Conservation (phyloP, 2,888 invertebrate genomes). For the Brenthis hecate region DNA sequence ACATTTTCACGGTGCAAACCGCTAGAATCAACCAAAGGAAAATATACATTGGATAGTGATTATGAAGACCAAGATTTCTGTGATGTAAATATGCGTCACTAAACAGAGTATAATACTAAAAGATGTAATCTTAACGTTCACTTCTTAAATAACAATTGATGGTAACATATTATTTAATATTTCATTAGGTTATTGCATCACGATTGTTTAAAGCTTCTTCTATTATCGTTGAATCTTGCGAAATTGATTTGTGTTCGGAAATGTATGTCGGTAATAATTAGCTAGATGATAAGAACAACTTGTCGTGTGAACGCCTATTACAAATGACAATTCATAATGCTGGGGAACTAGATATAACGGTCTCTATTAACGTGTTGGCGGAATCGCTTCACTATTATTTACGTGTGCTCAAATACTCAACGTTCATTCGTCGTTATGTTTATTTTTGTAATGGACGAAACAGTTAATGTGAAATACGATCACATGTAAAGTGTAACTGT, state of each 20-base stretch:
- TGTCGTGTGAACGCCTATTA: slow-evolving; percentile 3
- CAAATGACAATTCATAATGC: slow-evolving; percentile 7
- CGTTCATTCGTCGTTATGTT: slow-evolving; percentile 19
- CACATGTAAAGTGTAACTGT: neutral
- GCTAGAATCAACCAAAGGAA: no score
- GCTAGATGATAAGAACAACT: neutral
- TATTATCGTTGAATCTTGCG: neutral
- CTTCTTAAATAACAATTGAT: neutral
- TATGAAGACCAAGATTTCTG: no score
- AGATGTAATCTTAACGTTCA: neutral
- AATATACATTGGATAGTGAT: no score
- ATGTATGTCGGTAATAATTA: slow-evolving; percentile 3
- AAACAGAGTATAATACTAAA: neutral
- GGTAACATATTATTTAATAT: neutral
- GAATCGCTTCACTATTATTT: slow-evolving; percentile 19
- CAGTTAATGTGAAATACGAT: slow-evolving; percentile 9
- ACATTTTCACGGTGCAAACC: no score
- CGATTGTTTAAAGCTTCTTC: neutral
- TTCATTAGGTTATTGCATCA: neutral
- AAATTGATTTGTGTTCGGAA: slow-evolving; percentile 10
- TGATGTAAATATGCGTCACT: no score
- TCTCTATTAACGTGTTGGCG: slow-evolving; percentile 18
- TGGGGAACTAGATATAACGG: slow-evolving; percentile 28
- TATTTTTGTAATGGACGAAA: slow-evolving; percentile 22
- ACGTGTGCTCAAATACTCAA: neutral